Evolutionary conservation across 2,888 invertebrate species (phyloP).

Genomic region (Thereva unica): DNA sequence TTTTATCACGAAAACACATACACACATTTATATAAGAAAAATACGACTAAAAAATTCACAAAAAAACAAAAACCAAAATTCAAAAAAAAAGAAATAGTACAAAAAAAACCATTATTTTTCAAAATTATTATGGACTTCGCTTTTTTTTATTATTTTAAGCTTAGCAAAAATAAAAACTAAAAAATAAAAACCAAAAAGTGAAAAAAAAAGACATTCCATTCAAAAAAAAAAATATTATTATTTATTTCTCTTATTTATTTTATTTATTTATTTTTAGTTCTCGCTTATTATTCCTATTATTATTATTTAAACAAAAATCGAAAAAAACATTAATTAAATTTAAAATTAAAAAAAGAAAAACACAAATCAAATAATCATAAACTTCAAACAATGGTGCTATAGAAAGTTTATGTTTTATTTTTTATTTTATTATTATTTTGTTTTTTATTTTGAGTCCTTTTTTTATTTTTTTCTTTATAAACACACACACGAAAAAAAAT

Average conservation of each 20-base stretch:
- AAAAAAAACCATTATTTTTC: conserved; percentile 6
- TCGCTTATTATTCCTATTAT: conserved; percentile 23
- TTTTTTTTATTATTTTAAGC: conserved; percentile 20
- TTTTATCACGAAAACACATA: too few species aligned
- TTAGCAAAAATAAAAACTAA: conserved; percentile 28
- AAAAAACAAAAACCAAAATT: conserved; percentile 27
- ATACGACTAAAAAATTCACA: too few species aligned
- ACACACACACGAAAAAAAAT: not conserved
- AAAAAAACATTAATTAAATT: too few species aligned
- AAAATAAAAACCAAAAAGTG: conserved; percentile 42
- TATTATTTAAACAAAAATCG: not conserved
- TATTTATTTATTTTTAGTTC: conserved; percentile 27
- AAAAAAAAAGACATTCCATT: conserved; percentile 42
- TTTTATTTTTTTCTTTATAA: too few species aligned
- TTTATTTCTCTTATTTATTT: conserved; percentile 36
- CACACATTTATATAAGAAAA: too few species aligned
- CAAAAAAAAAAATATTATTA: conserved; percentile 16
- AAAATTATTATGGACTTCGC: conserved; percentile 21
- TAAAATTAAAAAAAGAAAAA: not conserved
- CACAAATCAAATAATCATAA: conserved; percentile 41
- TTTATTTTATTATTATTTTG: conserved; percentile 39
- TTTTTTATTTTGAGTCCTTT: not conserved
- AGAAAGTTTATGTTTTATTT: conserved; percentile 51
- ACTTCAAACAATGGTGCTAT: conserved; percentile 52
- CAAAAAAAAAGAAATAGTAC: not conserved